These are phyloP conservation scores for Andricus quercusramuli DNA, from an alignment of 2,888 invertebrate species.

Conservation along the genomic window DNA sequence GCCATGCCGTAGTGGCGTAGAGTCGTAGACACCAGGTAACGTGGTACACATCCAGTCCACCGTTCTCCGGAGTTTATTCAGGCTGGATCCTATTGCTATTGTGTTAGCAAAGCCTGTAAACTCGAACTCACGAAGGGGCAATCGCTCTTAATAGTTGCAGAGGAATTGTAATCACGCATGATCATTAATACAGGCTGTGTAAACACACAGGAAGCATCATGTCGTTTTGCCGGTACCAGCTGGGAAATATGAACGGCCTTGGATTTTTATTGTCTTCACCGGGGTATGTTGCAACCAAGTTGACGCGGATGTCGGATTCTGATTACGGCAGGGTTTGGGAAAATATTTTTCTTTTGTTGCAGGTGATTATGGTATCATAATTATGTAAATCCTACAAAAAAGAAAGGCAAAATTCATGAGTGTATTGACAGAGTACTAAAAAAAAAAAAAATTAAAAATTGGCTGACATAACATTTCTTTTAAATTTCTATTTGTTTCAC, in stretches of 20 bases:
- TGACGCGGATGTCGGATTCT: neutral
- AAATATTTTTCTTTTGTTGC: neutral
- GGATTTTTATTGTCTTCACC: slow-evolving; percentile 62
- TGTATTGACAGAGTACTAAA: too few species aligned
- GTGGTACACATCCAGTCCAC: slow-evolving; percentile 49
- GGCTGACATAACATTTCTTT: too few species aligned
- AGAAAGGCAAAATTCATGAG: too few species aligned
- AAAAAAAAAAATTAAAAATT: too few species aligned
- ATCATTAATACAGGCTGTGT: slow-evolving; percentile 43
- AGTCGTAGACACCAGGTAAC: slow-evolving; percentile 55
- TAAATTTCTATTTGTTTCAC: too few species aligned
- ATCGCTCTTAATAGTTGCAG: slow-evolving; percentile 56
- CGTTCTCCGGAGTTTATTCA: slow-evolving; percentile 49
- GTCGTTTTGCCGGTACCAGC: slow-evolving; percentile 52
- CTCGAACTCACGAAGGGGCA: slow-evolving; percentile 52
- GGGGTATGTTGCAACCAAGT: neutral
- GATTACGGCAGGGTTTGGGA: neutral
- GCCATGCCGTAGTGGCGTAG: slow-evolving; percentile 41
- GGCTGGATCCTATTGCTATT: slow-evolving; percentile 67
- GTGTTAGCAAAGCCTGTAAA: slow-evolving; percentile 60
- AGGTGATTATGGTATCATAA: neutral
- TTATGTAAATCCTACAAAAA: too few species aligned
- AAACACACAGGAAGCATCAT: slow-evolving; percentile 53
- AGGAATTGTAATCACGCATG: slow-evolving; percentile 57
- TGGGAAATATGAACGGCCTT: slow-evolving; percentile 75